phyloP scores from a whole-genome alignment of 2,888 invertebrate genomes.

The Selenia dentaria region DNA sequence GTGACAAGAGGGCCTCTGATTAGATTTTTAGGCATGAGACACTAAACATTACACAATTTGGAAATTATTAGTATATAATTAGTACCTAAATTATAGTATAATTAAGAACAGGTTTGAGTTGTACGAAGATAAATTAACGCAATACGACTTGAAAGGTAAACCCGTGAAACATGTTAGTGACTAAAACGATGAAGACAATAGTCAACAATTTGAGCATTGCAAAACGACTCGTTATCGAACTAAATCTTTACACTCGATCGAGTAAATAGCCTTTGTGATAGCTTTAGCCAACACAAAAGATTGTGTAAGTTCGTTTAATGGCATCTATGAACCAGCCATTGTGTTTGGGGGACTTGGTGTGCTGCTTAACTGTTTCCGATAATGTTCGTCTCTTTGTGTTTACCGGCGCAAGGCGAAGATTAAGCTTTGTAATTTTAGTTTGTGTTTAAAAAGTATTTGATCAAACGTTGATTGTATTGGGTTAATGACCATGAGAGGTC shows the following conservation, averaged over 20 bases:
- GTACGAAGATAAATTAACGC: too few relatives aligned
- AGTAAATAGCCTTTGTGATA: conserved; percentile 33
- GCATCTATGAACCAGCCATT: conserved; percentile 48
- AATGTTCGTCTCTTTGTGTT: conserved; percentile 34
- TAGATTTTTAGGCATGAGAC: too few relatives aligned
- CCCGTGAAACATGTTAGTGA: background rate
- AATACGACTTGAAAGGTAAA: too few relatives aligned
- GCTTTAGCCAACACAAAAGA: conserved; percentile 45
- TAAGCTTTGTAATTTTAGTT: conserved; percentile 6
- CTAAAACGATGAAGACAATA: conserved; percentile 11
- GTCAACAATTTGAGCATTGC: conserved; percentile 24
- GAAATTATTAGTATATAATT: too few relatives aligned
- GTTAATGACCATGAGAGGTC: conserved; percentile 66
- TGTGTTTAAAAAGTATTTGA: conserved; percentile 40
- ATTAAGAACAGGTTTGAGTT: too few relatives aligned
- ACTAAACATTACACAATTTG: too few relatives aligned
- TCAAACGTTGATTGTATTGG: conserved; percentile 54
- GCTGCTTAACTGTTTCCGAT: conserved; percentile 41
- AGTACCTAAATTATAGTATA: too few relatives aligned
- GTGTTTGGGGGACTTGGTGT: conserved; percentile 38
- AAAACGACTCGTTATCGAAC: conserved; percentile 39
- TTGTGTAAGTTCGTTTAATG: conserved; percentile 49
- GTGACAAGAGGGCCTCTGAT: too few relatives aligned
- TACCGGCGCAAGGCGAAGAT: conserved; percentile 4
- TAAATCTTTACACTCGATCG: conserved; percentile 45